Percentiles rank a stretch among this genome's conserved stretches.
Conservation (phyloP, 2,113 vertebrate species). For the Lepus timidus region DNA sequence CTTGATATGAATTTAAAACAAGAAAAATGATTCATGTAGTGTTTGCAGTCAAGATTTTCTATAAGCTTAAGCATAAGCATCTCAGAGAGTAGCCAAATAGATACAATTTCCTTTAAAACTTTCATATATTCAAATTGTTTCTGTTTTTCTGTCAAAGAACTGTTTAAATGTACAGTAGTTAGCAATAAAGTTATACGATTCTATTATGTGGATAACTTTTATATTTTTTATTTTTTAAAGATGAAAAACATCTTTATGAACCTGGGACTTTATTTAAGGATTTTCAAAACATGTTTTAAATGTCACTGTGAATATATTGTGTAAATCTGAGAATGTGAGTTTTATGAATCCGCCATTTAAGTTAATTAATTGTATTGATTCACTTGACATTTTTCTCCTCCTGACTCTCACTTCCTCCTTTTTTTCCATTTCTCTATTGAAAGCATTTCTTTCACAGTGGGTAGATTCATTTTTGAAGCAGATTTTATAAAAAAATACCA, state of each 20-base stretch:
- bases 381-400: slow-evolving; percentile 78
- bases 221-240: slow-evolving; percentile 59
- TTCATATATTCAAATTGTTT: slow-evolving; percentile 52
- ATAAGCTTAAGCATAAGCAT: slow-evolving; percentile 22
- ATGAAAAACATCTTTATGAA: slow-evolving; percentile 67
- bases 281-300: slow-evolving; percentile 77
- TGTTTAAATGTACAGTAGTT: slow-evolving; percentile 43
- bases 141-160: slow-evolving; percentile 46
- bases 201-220: slow-evolving; percentile 15
- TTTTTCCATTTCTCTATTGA: slow-evolving; percentile 69
- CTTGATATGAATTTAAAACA: slow-evolving; percentile 60
- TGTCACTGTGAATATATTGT: slow-evolving; percentile 73
- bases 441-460: slow-evolving; percentile 73
- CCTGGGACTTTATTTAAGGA: slow-evolving; percentile 71
- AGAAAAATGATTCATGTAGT: slow-evolving; percentile 11
- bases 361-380: slow-evolving; percentile 81
- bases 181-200: slow-evolving; percentile 66
- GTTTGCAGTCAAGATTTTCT: slow-evolving; percentile 32
- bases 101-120: slow-evolving; percentile 54
- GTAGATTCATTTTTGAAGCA: slow-evolving; percentile 76
- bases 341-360: slow-evolving; percentile 78
- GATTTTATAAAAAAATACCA: slow-evolving; percentile 75
- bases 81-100: slow-evolving; percentile 53
- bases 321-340: slow-evolving; percentile 73
- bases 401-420: not conserved